Percentiles rank a stretch among this genome's conserved stretches.
Evolutionary conservation across 2,113 vertebrate genomes (phyloP).

Genomic region (Gavialis gangeticus): DNA sequence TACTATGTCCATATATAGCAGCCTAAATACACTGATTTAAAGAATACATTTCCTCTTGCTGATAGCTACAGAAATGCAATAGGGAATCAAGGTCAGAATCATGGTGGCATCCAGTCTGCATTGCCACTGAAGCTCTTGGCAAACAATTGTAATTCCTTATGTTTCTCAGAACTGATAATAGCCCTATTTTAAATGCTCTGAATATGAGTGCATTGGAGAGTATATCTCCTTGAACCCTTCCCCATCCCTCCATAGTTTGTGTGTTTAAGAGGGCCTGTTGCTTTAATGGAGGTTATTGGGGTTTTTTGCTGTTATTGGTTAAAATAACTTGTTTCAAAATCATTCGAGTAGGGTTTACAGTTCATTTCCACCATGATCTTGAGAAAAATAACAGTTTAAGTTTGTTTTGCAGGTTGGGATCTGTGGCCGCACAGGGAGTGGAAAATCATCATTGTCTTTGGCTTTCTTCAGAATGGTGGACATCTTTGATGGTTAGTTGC

Average conservation of each 20-base stretch:
- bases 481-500: conserved; percentile 93
- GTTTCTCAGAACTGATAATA: not conserved
- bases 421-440: conserved; percentile 96
- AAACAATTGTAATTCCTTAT: not conserved
- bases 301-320: not conserved
- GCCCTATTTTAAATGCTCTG: not conserved
- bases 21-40: not conserved
- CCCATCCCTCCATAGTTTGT: not conserved
- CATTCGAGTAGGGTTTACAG: not conserved
- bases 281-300: not conserved
- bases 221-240: not conserved
- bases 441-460: conserved; percentile 96
- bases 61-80: not conserved
- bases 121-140: not conserved
- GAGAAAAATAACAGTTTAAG: not conserved
- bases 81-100: not conserved
- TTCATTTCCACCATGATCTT: not conserved
- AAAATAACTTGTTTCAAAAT: not conserved
- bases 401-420: conserved; percentile 90
- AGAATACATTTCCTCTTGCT: not conserved
- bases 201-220: not conserved
- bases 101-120: not conserved
- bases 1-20: not conserved
- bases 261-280: not conserved
- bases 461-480: conserved; percentile 99